A percentile compares a stretch with the other conserved stretches of the same genome.
These are phyloP conservation scores for Poecile atricapillus DNA, from an alignment of 2,113 vertebrate species.

Conservation along the genomic window DNA sequence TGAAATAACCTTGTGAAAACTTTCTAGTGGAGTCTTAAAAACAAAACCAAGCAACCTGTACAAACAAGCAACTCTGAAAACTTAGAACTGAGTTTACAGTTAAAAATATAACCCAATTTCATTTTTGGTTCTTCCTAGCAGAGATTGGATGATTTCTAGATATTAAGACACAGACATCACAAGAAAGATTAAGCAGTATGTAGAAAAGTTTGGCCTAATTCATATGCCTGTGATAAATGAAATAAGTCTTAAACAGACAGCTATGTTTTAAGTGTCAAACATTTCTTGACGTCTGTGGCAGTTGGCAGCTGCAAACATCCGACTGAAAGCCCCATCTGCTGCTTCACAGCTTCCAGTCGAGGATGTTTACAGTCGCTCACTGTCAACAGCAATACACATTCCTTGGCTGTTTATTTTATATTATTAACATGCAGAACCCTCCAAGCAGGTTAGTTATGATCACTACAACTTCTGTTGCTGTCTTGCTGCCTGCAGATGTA, in stretches of 20 bases:
- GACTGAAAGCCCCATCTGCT: constrained; percentile 93
- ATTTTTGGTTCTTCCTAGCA: not conserved
- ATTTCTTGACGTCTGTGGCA: constrained; percentile 83
- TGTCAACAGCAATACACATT: constrained; percentile 71
- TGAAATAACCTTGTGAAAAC: not conserved
- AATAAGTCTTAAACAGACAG: constrained; percentile 29
- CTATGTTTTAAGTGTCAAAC: constrained; percentile 47
- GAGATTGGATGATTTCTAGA: not conserved
- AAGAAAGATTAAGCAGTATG: not conserved
- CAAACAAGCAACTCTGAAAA: not conserved
- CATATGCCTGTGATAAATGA: not conserved
- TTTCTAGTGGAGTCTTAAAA: not conserved
- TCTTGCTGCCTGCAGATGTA: not conserved
- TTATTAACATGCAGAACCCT: constrained; percentile 35
- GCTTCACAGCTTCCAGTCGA: constrained; percentile 98
- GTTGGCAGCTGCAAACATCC: constrained; percentile 99
- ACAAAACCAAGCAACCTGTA: not conserved
- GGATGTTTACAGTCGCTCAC: constrained; percentile 99
- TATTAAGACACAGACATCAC: not conserved
- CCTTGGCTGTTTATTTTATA: constrained; percentile 51
- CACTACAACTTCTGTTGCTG: not conserved
- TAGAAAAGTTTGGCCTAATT: not conserved
- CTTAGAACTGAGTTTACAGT: not conserved
- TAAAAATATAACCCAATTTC: not conserved
- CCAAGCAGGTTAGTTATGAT: constrained; percentile 32